Conservation (phyloP, 2,797 vertebrate genomes). For the Momotus momota region DNA sequence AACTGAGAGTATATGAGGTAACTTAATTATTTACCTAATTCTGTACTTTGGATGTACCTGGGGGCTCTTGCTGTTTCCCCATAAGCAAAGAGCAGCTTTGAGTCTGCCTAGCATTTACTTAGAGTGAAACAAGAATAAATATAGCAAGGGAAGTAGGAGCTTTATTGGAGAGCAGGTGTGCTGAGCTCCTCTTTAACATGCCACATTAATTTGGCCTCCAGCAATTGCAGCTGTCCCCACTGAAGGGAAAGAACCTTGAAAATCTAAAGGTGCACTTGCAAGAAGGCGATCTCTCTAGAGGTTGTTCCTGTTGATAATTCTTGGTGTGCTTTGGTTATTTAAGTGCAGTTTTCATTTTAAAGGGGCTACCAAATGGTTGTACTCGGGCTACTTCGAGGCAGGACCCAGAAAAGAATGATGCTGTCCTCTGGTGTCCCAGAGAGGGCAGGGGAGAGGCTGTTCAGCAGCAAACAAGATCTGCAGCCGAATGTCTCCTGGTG, state of each 20-base stretch:
- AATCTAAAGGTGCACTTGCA: neutral
- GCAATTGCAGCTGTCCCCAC: conserved; percentile 44
- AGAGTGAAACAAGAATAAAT: conserved; percentile 31
- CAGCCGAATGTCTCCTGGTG: neutral
- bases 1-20: conserved; percentile 59
- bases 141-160: conserved; percentile 39
- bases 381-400: neutral
- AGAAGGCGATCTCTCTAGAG: neutral
- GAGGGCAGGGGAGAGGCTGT: neutral
- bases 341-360: neutral
- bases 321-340: neutral
- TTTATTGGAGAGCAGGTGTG: conserved; percentile 59
- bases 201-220: conserved; percentile 29
- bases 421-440: neutral
- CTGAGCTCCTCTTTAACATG: conserved; percentile 14
- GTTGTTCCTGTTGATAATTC: neutral
- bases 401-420: neutral
- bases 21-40: conserved; percentile 56
- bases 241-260: neutral
- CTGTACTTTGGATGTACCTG: conserved; percentile 18
- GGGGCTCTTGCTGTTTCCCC: conserved; percentile 4
- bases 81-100: conserved; percentile 26
- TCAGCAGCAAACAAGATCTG: neutral
- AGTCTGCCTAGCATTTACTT: conserved; percentile 1
- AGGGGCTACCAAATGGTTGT: neutral